phyloP scores from a whole-genome alignment of 2,797 vertebrate species.

The Molossus molossus region DNA sequence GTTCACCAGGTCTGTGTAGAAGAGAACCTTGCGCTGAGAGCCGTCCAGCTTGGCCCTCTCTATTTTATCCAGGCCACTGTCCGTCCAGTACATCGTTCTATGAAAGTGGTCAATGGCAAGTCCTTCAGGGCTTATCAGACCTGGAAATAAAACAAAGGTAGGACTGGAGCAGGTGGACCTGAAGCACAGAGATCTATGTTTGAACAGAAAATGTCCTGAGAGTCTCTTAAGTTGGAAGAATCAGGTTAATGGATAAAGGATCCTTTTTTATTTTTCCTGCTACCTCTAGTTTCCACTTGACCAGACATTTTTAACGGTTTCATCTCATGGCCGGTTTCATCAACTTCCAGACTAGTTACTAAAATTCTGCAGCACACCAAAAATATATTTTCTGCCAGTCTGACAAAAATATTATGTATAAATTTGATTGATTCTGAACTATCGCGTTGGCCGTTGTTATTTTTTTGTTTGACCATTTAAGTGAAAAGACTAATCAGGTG shows the following conservation, averaged over 20 bases:
- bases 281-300: not conserved
- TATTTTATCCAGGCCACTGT: conserved; percentile 95
- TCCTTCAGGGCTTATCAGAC: conserved; percentile 96
- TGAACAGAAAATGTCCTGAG: not conserved
- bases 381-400: not conserved
- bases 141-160: conserved; percentile 86
- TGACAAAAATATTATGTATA: no score
- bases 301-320: not conserved
- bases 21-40: conserved; percentile 93
- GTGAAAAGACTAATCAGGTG: not conserved
- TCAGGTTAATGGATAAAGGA: not conserved
- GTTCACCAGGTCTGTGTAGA: conserved; percentile 95
- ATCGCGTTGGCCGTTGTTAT: not conserved
- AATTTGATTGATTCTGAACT: not conserved
- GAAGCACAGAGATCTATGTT: not conserved
- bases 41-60: conserved; percentile 95
- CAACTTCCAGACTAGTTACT: not conserved
- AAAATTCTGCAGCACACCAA: not conserved
- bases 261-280: not conserved
- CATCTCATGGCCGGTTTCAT: no score
- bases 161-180: not conserved
- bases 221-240: not conserved
- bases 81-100: conserved; percentile 96
- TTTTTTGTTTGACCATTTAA: not conserved
- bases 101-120: conserved; percentile 94